Evolutionary conservation across 2,888 invertebrate genomes (phyloP), one percentile per base, ranked within the genome.

Genomic region (Hypsopygia costalis): DNA sequence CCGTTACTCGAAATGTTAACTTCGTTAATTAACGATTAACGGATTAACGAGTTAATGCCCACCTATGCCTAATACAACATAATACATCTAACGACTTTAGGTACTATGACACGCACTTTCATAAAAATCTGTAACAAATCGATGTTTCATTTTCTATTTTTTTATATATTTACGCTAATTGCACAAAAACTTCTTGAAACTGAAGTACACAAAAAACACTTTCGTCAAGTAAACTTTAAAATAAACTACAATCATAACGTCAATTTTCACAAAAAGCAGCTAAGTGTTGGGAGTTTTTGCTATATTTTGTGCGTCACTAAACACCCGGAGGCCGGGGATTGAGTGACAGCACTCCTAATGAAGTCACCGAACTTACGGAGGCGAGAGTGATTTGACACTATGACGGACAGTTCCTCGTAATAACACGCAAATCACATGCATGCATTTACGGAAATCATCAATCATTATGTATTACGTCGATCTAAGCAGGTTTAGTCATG

Each of bases 401-500:
- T 25, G 25, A 25, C 16, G 16, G 16, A 16, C 25, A 8, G 25
- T 25, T 25, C 25, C 27, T 25, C 27, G 25, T 12, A 12, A 27
- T 35, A 12, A 36, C 29, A 36, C 36, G 36, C 36, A 21, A 36
- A 30, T 28, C 28, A 16, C 11, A 36, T 29, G 16, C 16, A 29
- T 10, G 29, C 36, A 36, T 36, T 29, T 36, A 29, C 27, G 35
- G 27, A 16, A 11, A 12, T 36, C 1, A 36, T 29, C 29, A 4
- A 29, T 36, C 21, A 9, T 36, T 36, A 35, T 9, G 12, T 16
- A 25, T 25, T 25, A 25, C 25, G n/a, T 25, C 6, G n/a, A 6
- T 25, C 25, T 25, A 5, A 1, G 25, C 4, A 4, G 16, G 2
- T 16, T 3, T 16, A 16, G 16, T 3, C 16, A 4, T 16, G 2